Percentiles rank a stretch among this genome's conserved stretches.
phyloP scores from a whole-genome alignment of 2,113 vertebrate species.

The Bolborhynchus lineola region DNA sequence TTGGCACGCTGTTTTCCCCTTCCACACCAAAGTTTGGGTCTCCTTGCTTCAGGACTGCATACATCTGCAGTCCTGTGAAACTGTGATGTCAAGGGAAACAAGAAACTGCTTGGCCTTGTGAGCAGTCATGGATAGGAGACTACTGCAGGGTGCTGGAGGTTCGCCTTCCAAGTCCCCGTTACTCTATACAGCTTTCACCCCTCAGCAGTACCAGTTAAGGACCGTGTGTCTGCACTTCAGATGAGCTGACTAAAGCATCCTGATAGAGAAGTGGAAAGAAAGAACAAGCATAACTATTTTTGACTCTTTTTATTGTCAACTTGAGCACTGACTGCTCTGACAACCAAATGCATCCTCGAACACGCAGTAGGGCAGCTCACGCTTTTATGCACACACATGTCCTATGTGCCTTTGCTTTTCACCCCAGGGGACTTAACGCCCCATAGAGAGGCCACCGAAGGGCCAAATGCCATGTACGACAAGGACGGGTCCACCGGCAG shows the following conservation, averaged over 20 bases:
- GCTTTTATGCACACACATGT: no score
- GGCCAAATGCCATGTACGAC: rapidly evolving
- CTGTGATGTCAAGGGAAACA: background rate
- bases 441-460: background rate
- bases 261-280: no score
- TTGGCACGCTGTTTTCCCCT: rapidly evolving
- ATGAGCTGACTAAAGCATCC: background rate
- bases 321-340: rapidly evolving
- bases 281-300: background rate
- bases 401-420: background rate
- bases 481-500: background rate
- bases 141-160: background rate
- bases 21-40: background rate
- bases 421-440: background rate
- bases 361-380: rapidly evolving
- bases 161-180: background rate
- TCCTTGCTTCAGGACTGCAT: background rate
- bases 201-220: background rate
- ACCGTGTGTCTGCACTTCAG: rapidly evolving
- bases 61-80: background rate
- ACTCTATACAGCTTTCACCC: background rate
- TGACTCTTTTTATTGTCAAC: background rate
- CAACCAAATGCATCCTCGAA: rapidly evolving
- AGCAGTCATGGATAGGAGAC: background rate
- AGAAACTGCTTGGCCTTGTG: background rate